A percentile compares a stretch with the other conserved stretches of the same genome.
phyloP scores from a whole-genome alignment of 2,113 vertebrate species.

The Prochilodus magdalenae region DNA sequence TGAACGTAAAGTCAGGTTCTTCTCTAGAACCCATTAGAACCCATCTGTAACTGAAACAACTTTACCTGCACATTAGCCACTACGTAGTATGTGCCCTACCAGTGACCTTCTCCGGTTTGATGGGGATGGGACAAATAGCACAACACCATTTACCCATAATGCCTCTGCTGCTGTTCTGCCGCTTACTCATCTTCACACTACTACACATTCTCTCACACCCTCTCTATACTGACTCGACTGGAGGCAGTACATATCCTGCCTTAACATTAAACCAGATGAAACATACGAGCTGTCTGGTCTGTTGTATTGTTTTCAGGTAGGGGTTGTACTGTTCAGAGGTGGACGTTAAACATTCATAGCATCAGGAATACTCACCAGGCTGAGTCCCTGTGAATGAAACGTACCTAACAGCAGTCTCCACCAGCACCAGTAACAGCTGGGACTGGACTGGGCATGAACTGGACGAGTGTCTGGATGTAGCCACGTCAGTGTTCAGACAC shows the following conservation, averaged over 20 bases:
- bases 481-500: no score
- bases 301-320: slow-evolving; percentile 1
- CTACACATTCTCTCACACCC: slow-evolving; percentile 20
- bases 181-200: neutral
- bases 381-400: no score
- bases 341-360: neutral
- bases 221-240: slow-evolving; percentile 30
- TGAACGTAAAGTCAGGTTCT: neutral
- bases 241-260: slow-evolving; percentile 31
- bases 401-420: no score
- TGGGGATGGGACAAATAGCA: slow-evolving; percentile 8
- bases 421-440: no score
- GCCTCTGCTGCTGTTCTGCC: neutral
- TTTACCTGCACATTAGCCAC: neutral
- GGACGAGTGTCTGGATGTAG: no score
- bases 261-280: slow-evolving; percentile 48
- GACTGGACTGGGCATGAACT: no score
- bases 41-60: neutral
- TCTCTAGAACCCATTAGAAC: neutral
- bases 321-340: neutral
- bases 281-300: neutral
- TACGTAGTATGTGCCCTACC: neutral
- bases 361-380: neutral
- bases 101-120: no score
- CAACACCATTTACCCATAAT: neutral